Conservation (phyloP, 2,888 invertebrate species). For the Apotomis turbidana region DNA sequence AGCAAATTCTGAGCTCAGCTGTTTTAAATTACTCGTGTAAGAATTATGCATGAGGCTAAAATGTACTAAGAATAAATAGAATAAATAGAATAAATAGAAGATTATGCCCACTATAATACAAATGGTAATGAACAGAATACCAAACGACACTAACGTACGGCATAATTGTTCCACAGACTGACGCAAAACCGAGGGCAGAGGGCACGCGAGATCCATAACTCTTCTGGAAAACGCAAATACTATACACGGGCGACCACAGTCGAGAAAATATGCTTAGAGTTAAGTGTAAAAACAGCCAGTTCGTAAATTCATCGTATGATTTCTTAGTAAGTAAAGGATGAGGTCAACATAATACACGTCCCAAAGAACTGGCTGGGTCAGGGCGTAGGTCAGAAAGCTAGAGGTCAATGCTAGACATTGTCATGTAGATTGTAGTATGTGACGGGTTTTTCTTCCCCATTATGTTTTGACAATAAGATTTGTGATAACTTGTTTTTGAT, state of each 20-base stretch:
- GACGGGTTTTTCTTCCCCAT: slow-evolving; percentile 36
- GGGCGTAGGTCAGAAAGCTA: slow-evolving; percentile 61
- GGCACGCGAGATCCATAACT: slow-evolving; percentile 74
- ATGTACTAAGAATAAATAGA: slow-evolving; percentile 20
- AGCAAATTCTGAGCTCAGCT: too few species aligned
- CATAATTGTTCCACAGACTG: slow-evolving; percentile 76
- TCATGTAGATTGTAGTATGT: slow-evolving; percentile 64
- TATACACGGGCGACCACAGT: slow-evolving; percentile 56
- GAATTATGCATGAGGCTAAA: background rate
- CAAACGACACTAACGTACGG: slow-evolving; percentile 61
- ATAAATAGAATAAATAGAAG: too few species aligned
- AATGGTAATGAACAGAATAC: slow-evolving; percentile 64
- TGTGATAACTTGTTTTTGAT: slow-evolving; percentile 25
- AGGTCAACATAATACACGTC: slow-evolving; percentile 67
- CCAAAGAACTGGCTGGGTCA: slow-evolving; percentile 70
- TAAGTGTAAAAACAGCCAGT: slow-evolving; percentile 42
- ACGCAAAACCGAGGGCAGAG: slow-evolving; percentile 72
- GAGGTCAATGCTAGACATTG: slow-evolving; percentile 74
- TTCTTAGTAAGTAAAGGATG: slow-evolving; percentile 46
- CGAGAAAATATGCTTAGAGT: slow-evolving; percentile 38
- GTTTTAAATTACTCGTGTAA: background rate
- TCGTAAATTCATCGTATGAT: slow-evolving; percentile 44
- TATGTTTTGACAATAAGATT: slow-evolving; percentile 38
- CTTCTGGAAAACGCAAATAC: slow-evolving; percentile 56
- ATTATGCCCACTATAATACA: slow-evolving; percentile 36